Percentiles rank a stretch among this genome's conserved stretches.
These are phyloP conservation scores for Diaphora mendica DNA, from an alignment of 2,888 invertebrate genomes.

Conservation along the genomic window DNA sequence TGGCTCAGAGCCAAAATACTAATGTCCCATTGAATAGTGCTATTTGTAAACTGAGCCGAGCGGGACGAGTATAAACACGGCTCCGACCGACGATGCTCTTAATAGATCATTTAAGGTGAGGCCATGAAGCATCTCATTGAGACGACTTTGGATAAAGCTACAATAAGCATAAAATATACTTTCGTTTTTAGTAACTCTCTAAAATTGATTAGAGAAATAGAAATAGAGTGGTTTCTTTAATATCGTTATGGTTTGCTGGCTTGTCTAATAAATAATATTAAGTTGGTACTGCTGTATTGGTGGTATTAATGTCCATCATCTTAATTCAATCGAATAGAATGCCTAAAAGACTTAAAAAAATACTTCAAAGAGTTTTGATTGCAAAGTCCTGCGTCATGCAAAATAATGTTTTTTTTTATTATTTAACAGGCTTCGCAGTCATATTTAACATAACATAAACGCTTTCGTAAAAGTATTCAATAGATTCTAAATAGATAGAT, in stretches of 20 bases:
- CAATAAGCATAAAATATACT: background rate
- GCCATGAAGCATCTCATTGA: slow-evolving; percentile 58
- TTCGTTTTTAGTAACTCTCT: no score
- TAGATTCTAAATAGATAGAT: slow-evolving; percentile 1
- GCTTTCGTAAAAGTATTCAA: background rate
- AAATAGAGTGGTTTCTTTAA: no score
- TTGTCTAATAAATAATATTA: no score
- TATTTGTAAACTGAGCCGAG: slow-evolving; percentile 75
- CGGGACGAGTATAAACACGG: slow-evolving; percentile 60
- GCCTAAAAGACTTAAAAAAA: background rate
- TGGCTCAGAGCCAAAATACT: slow-evolving; percentile 81
- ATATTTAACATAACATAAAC: background rate
- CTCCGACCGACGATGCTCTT: slow-evolving; percentile 60
- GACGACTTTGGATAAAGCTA: background rate
- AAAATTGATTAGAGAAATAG: no score
- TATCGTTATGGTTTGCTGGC: no score
- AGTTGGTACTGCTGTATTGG: no score
- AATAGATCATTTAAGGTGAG: slow-evolving; percentile 70
- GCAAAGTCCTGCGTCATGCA: background rate
- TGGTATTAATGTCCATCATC: no score
- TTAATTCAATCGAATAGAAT: no score
- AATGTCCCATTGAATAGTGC: slow-evolving; percentile 84
- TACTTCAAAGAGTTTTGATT: background rate
- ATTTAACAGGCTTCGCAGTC: background rate
- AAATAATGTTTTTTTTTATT: background rate